Evolutionary conservation across 2,888 invertebrate species (phyloP), one percentile per base, ranked within the genome.

Genomic region (Lycia hirtaria): DNA sequence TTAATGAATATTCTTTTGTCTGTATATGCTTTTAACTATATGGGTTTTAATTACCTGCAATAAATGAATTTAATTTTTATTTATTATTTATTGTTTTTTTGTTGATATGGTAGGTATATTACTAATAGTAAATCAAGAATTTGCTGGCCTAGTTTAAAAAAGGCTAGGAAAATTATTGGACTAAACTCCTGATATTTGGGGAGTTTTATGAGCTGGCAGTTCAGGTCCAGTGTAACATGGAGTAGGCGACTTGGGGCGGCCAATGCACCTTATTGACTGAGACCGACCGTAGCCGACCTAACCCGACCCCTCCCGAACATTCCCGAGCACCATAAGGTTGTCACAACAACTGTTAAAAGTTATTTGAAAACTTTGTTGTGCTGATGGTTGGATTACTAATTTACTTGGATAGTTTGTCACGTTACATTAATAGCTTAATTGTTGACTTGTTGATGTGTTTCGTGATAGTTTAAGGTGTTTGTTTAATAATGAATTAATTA

Each of bases 191-290:
- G 22, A 61, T 35, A 50, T 62, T 43, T 19, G 20, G 62, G 71
- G 71, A 68, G 58, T 60, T 63, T 67, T 60, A 58, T 56, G 37
- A 28, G 24, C 54, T 61, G 72, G 67, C 62, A 75, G 69, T 67
- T 73, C 73, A 52, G 60, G 76, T 75, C 75, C 76, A 75, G 73
- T 67, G 69, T 68, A 71, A 73, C 71, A 76, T 72, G 73, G 76
- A 75, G 75, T 76, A 80, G 75, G 79, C 81, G 76, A 87, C 86
- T 88, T 88, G 83, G 87, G 87, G 87, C 91, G 90, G 88, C 85
- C 83, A 81, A 83, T 84, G 84, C 83, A 85, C 85, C 84, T 85
- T 85, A 86, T 85, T 84, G 85, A 88, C 88, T 92, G 81, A 75
- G 77, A 73, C 75, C 83, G 80, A 80, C 78, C 78, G 68, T 75